Conservation (phyloP, 1,140 invertebrate species). For the Drosophila sturtevanti region DNA sequence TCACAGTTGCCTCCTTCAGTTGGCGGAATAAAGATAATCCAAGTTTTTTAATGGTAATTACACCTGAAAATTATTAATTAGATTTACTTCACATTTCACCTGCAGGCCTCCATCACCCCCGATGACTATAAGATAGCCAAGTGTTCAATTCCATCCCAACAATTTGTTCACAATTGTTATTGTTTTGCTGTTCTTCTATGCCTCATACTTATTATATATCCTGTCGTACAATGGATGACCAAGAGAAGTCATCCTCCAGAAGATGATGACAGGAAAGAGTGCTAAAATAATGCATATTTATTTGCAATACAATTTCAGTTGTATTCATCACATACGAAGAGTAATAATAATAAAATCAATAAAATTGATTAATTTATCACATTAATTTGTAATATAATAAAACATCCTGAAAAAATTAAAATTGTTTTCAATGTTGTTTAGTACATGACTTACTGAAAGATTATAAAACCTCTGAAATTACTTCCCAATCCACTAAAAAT, state of each 20-base stretch:
- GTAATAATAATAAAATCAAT: too few relatives aligned
- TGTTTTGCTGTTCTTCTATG: conserved; percentile 37
- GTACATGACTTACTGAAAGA: too few relatives aligned
- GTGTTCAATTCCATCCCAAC: conserved; percentile 87
- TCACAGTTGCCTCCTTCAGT: conserved; percentile 95
- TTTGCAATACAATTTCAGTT: too few relatives aligned
- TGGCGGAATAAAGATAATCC: conserved; percentile 97
- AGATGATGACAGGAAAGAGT: background rate
- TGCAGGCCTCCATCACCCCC: conserved; percentile 85
- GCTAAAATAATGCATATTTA: too few relatives aligned
- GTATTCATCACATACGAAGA: too few relatives aligned
- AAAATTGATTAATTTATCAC: too few relatives aligned
- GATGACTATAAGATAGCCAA: conserved; percentile 88
- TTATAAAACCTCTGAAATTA: too few relatives aligned
- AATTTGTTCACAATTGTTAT: conserved; percentile 64
- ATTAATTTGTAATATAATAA: too few relatives aligned
- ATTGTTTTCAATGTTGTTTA: too few relatives aligned
- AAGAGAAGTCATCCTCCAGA: background rate
- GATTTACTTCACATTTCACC: background rate
- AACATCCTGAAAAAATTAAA: too few relatives aligned
- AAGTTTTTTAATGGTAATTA: conserved; percentile 89
- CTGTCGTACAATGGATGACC: background rate
- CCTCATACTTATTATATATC: conserved; percentile 35
- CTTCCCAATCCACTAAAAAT: too few relatives aligned
- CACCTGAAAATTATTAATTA: conserved; percentile 83